phyloP scores from a whole-genome alignment of 1,140 invertebrate genomes.

The Pseudomyrmex flavicornis region DNA sequence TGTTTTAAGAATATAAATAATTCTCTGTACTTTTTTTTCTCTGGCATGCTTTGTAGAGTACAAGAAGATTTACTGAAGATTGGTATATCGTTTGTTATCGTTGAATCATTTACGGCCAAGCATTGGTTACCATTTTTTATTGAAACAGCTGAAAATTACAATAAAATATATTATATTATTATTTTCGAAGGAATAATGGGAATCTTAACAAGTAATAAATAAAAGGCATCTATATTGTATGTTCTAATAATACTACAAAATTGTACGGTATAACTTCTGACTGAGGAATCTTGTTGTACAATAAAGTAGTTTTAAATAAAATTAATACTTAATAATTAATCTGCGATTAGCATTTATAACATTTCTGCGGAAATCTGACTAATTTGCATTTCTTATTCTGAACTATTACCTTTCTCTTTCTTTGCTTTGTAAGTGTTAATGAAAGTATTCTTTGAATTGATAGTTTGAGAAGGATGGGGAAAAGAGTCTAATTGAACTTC shows the following conservation, averaged over 20 bases:
- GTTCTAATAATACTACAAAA: not conserved
- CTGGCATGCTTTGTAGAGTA: not conserved
- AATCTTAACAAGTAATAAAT: not conserved
- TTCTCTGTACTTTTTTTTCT: not conserved
- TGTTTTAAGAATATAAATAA: slow-evolving; percentile 1
- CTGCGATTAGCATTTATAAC: not conserved
- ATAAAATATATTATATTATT: not conserved
- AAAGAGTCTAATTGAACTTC: not conserved
- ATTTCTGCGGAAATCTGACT: not conserved
- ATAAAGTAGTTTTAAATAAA: not conserved
- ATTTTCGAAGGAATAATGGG: not conserved
- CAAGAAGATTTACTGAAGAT: not conserved
- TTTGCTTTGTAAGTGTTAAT: not conserved
- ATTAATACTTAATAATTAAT: not conserved
- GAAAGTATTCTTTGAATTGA: not conserved
- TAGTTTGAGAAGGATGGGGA: not conserved
- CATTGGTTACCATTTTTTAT: not conserved
- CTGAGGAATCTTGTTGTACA: not conserved
- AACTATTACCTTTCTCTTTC: not conserved
- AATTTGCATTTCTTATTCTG: not conserved
- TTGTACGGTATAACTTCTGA: not conserved
- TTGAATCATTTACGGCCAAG: not conserved
- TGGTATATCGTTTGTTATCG: not conserved
- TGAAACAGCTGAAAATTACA: not conserved
- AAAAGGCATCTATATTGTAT: not conserved